Percentiles rank a stretch among this genome's conserved stretches.
Evolutionary conservation across 2,888 invertebrate genomes (phyloP).

Genomic region (Cancer borealis): DNA sequence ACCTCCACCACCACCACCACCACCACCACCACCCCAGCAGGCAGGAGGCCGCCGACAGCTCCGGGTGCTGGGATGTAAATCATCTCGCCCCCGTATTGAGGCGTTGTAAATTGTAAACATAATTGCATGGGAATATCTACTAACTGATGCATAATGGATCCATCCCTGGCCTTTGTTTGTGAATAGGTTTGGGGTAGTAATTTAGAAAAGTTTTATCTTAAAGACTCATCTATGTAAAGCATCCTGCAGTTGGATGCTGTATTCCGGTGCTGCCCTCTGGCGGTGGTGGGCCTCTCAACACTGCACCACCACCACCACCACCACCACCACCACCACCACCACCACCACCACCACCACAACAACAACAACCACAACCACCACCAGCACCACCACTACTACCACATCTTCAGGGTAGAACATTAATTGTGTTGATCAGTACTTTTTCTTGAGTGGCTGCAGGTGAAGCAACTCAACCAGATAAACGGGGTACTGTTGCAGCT

Average conservation of each 20-base stretch:
- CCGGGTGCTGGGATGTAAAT: slow-evolving; percentile 47
- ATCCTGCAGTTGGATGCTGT: slow-evolving; percentile 52
- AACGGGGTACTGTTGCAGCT: neutral
- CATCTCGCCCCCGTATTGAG: slow-evolving; percentile 53
- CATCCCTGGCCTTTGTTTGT: slow-evolving; percentile 66
- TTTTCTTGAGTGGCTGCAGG: slow-evolving; percentile 1
- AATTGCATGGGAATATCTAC: slow-evolving; percentile 64
- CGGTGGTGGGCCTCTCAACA: neutral
- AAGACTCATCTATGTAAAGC: slow-evolving; percentile 71
- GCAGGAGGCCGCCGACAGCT: neutral
- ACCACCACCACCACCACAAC: slow-evolving; percentile 3
- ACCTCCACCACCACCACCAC: neutral
- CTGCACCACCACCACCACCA: neutral
- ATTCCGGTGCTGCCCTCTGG: neutral
- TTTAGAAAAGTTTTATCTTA: slow-evolving; percentile 68
- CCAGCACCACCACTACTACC: neutral
- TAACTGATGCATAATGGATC: slow-evolving; percentile 74
- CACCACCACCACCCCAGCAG: neutral
- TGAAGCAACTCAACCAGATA: neutral
- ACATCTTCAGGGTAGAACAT: neutral
- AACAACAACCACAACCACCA: neutral
- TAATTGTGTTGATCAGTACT: slow-evolving; percentile 13
- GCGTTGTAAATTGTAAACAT: slow-evolving; percentile 68
- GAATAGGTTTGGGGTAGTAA: slow-evolving; percentile 70
- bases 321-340: slow-evolving; percentile 26